A percentile compares a stretch with the other conserved stretches of the same genome.
These are phyloP conservation scores for Athalia circularis DNA, from an alignment of 2,888 invertebrate genomes.

Conservation along the genomic window DNA sequence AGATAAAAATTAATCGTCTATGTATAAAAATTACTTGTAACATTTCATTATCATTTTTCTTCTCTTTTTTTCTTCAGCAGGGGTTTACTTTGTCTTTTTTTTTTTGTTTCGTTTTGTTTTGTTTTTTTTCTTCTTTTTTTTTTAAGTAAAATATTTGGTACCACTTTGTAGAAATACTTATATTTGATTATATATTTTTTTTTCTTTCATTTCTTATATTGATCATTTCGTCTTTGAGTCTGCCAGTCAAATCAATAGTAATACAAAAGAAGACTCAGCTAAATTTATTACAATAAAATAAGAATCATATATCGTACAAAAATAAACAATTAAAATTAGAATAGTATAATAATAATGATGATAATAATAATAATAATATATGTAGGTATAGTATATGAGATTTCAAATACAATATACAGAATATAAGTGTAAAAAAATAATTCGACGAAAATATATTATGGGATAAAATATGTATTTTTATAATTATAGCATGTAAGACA, in stretches of 20 bases:
- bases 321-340: constrained; percentile 66
- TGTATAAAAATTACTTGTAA: constrained; percentile 69
- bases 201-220: constrained; percentile 44
- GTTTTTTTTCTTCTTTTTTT: constrained; percentile 49
- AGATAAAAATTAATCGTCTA: constrained; percentile 60
- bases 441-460: constrained; percentile 58
- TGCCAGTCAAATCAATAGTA: constrained; percentile 52
- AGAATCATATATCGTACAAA: constrained; percentile 66
- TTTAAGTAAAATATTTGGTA: constrained; percentile 68
- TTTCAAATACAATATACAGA: constrained; percentile 41
- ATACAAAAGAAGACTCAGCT: constrained; percentile 59
- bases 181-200: constrained; percentile 54
- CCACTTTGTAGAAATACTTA: constrained; percentile 64
- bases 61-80: constrained; percentile 57
- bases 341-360: constrained; percentile 52
- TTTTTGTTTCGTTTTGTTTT: constrained; percentile 50
- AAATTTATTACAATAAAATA: constrained; percentile 61
- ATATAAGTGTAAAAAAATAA: constrained; percentile 57
- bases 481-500: constrained; percentile 50
- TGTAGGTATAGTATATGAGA: constrained; percentile 31
- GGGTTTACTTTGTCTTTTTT: constrained; percentile 48
- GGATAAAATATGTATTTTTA: constrained; percentile 58
- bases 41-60: constrained; percentile 69
- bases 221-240: constrained; percentile 39
- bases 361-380: constrained; percentile 51